Base-by-base conservation (phyloP, 2,888 invertebrate species). In the Melinopterus prodromus region DNA sequence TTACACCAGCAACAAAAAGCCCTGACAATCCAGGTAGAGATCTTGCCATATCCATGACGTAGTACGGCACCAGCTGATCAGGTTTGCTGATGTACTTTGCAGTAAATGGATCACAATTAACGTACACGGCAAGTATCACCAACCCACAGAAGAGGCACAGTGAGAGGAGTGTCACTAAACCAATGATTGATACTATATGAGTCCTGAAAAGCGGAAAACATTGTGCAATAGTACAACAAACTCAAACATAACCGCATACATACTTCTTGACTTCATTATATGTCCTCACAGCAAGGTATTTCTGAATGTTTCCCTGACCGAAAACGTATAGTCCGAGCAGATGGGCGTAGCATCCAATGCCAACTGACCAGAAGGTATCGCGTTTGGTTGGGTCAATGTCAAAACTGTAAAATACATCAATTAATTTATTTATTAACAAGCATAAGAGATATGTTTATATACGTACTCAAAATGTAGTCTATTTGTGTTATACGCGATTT, bases 1-100 rank as follows among this genome's bases (percentile, higher is more conserved):
- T 94, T 72, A 95, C 91, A 26, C 95, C 93, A 36, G 95, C 94
- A 6, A 95, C 92, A 84, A 96, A 95, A 70, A 95, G 90, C 3
- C 95, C 95, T 36, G 95, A 93, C 76, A 95, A 90, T 0, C 95
- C 95, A 15, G 93, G 93, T 85, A 94, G 91, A 86, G 91, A 89
- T 3, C 90, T 89, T 0, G 94, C 91, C n/a, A 93, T 90, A 84
- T 94, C 93, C 91, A 95, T 93, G 6, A 95, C 92, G 85, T 94
- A 95, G 84, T 93, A 92, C 0, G 95, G 95, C 3, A 95, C 90
- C n/a, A 89, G 79, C 81, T 93, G 92, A 85, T 93, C 93, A 84
- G 91, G 90, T 86, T 90, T 91, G 70, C 89, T 89, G 69, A 92
- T 91, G 83, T 90, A 91, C 74, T 92, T 91, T 1, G 92, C 90